phyloP scores from a whole-genome alignment of 2,797 vertebrate genomes.

The Peromyscus nudipes region DNA sequence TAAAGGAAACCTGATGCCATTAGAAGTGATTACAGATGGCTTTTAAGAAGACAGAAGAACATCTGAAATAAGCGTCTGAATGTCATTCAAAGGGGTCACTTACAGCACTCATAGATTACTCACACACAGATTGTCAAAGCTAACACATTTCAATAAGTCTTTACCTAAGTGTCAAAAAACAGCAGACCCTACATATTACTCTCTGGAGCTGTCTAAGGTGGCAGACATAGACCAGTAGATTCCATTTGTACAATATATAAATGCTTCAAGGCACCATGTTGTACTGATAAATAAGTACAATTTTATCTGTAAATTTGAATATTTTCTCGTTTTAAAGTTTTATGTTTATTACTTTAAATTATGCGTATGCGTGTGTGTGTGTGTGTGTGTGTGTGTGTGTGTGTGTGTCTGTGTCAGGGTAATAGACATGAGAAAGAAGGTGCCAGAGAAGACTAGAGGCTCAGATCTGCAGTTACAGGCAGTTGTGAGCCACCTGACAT shows the following conservation, averaged over 20 bases:
- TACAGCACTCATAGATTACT: background rate
- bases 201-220: background rate
- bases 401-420: background rate
- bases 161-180: background rate
- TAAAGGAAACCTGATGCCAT: slow-evolving; percentile 32
- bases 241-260: background rate
- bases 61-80: slow-evolving; percentile 26
- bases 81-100: slow-evolving; percentile 18
- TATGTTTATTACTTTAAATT: background rate
- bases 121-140: background rate
- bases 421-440: background rate
- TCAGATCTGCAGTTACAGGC: background rate
- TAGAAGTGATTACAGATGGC: background rate
- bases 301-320: slow-evolving; percentile 2
- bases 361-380: background rate
- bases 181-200: background rate
- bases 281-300: background rate
- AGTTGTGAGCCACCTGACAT: background rate
- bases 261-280: background rate
- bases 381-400: background rate
- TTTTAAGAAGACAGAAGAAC: slow-evolving; percentile 55
- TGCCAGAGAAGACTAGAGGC: background rate
- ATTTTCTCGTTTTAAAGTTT: background rate
- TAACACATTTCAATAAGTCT: slow-evolving; percentile 24
- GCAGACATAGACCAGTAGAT: background rate